Percentiles rank a stretch among this genome's conserved stretches.
These are phyloP conservation scores for Eutrigla gurnardus DNA, from an alignment of 2,797 vertebrate genomes.

Conservation along the genomic window DNA sequence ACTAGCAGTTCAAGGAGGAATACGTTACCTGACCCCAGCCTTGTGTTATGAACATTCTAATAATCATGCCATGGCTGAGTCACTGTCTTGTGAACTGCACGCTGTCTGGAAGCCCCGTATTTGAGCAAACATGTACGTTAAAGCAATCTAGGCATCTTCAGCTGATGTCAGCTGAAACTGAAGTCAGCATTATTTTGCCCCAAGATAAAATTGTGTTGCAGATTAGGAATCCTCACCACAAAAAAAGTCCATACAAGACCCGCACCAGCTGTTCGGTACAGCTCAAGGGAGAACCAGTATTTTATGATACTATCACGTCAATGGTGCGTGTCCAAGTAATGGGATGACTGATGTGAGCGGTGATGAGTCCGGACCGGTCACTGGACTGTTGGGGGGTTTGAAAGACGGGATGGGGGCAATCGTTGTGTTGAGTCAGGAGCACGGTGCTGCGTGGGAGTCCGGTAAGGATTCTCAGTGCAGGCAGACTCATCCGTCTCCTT, in stretches of 20 bases:
- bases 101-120: conserved; percentile 1
- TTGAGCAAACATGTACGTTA: conserved; percentile 6
- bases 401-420: conserved; percentile 33
- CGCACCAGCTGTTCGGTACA: neutral
- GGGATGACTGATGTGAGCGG: conserved; percentile 69
- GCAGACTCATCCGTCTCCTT: conserved; percentile 73
- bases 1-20: too few relatives aligned
- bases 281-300: conserved; percentile 35
- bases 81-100: neutral
- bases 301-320: conserved; percentile 59
- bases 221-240: neutral
- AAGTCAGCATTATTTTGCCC: neutral
- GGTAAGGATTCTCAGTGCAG: conserved; percentile 55
- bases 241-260: conserved; percentile 10
- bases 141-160: conserved; percentile 6
- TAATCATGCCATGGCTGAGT: conserved; percentile 4
- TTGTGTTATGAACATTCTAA: too few relatives aligned
- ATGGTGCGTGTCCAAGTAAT: conserved; percentile 57
- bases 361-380: conserved; percentile 63
- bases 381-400: conserved; percentile 38
- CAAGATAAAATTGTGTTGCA: conserved; percentile 12
- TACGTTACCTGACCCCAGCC: too few relatives aligned
- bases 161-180: conserved; percentile 2
- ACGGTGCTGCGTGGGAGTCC: conserved; percentile 39
- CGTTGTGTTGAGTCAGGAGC: conserved; percentile 66